Base-by-base conservation (phyloP, 2,113 vertebrate genomes). In the Mugil cephalus region DNA sequence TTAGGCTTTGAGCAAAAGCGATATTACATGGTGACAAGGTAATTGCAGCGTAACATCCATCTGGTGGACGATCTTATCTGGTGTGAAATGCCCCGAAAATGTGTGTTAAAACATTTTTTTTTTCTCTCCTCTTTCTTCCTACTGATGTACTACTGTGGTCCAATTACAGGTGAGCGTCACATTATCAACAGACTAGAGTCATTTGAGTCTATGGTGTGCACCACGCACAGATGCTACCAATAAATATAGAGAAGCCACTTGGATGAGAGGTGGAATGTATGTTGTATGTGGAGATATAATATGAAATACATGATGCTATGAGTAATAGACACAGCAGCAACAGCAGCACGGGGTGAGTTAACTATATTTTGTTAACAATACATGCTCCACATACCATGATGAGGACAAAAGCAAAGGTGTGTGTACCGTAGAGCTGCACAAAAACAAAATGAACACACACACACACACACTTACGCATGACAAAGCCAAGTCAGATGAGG, bases 321-420 rank as follows among this genome's bases (percentile, higher is more conserved):
- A n/a, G n/a, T n/a, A 43, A 40, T 47, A 18, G 60, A 69, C 15
- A 62, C 17, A 42, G 59, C 42, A 36, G 48, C 21, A 70, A 54
- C 13, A 47, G 42, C 9, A 14, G 68, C 42, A 50, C 42, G 71
- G 74, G 46, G 15, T 51, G 53, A 12, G 9, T 24, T 45, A 58
- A 71, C 55, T 50, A n/a, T n/a, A n/a, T n/a, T n/a, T n/a, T n/a
- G n/a, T 58, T 38, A 68, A 59, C 30, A 68, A 34, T 42, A 64
- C 1, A 14, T 46, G n/a, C 60, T 59, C 6, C 39, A 50, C 45
- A 48, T 18, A 68, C 8, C 40, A 58, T 35, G 18, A 19, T 17
- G 73, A 59, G 60, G 50, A 62, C 64, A 63, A 58, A 64, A n/a
- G n/a, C n/a, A n/a, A n/a, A n/a, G n/a, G 15, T 47, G 45, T 48